Evolutionary conservation across 2,113 vertebrate species (phyloP), one percentile per base, ranked within the genome.

Genomic region (Neogale vison): DNA sequence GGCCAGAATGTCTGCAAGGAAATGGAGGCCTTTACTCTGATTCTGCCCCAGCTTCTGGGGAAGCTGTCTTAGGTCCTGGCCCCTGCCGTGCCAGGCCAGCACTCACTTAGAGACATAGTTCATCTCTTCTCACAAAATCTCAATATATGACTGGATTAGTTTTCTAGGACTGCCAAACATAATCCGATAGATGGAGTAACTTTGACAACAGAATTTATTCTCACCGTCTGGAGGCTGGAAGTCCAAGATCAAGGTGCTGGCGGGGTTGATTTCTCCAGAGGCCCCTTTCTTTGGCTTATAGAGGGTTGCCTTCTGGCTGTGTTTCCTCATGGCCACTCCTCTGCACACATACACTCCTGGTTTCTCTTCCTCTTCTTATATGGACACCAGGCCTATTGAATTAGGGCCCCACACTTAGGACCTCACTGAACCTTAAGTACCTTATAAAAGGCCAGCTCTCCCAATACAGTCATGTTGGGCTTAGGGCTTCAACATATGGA

Each of bases 1-100:
- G 93, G 92, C 63, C 50, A 84, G 88, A 89, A 63, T 92, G 91
- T 96, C 95, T 96, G 93, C 42, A 39, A 91, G 57, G 88, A 74
- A 92, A 57, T 45, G 69, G 85, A 74, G 45, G 45, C 11, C 17
- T 77, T 79, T 26, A 3, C 14, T 86, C 65, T 7, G 23, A 15
- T 12, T 47, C 23, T n/a, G 47, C 45, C 11, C 2, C 1, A 4
- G 45, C 15, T 17, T 15, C 88, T 7, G 8, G 52, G 11, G 47
- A 63, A n/a, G 59, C 26, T 15, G 47, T 21, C 57, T 81, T 20
- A 8, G 96, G 45, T 26, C 77, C 52, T 39, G 36, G 63, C 2
- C n/a, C 26, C 67, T 36, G 29, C 34, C 5, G 5, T 50, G 15
- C 42, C 42, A 26, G 23, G 61, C 20, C 52, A 4, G 8, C 34